Percentiles rank a stretch among this genome's conserved stretches.
phyloP scores from a whole-genome alignment of 2,113 vertebrate species.

The Dascyllus trimaculatus region DNA sequence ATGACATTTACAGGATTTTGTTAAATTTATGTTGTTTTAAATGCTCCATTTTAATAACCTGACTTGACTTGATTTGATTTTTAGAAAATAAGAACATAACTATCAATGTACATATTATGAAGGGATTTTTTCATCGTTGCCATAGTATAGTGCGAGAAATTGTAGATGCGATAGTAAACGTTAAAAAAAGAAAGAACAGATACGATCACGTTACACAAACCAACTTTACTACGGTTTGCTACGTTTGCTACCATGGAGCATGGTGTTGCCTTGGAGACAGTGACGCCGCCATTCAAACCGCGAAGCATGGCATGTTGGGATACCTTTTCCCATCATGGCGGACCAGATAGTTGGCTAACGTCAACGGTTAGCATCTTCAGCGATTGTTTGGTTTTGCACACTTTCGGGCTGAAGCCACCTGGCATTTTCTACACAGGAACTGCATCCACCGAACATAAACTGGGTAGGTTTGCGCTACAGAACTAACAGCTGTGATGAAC shows the following conservation, averaged over 20 bases:
- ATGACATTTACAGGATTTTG: too few species aligned
- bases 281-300: constrained; percentile 73
- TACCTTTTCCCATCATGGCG: constrained; percentile 76
- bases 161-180: too few species aligned
- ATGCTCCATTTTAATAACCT: too few species aligned
- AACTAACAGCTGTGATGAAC: fast-evolving
- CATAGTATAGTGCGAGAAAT: too few species aligned
- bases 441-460: neutral
- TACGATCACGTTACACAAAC: neutral
- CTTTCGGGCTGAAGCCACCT: neutral
- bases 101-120: too few species aligned
- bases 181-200: too few species aligned
- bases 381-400: constrained; percentile 43
- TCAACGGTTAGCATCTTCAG: constrained; percentile 56
- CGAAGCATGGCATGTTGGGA: constrained; percentile 77
- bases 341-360: constrained; percentile 67
- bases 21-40: too few species aligned
- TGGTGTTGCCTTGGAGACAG: constrained; percentile 72
- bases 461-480: constrained; percentile 30
- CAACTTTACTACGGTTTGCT: neutral
- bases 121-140: too few species aligned
- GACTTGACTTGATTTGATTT: too few species aligned
- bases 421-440: neutral
- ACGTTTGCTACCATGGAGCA: neutral
- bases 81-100: too few species aligned